These are phyloP conservation scores for Coboldia fuscipes DNA, from an alignment of 1,140 invertebrate genomes.

Conservation along the genomic window DNA sequence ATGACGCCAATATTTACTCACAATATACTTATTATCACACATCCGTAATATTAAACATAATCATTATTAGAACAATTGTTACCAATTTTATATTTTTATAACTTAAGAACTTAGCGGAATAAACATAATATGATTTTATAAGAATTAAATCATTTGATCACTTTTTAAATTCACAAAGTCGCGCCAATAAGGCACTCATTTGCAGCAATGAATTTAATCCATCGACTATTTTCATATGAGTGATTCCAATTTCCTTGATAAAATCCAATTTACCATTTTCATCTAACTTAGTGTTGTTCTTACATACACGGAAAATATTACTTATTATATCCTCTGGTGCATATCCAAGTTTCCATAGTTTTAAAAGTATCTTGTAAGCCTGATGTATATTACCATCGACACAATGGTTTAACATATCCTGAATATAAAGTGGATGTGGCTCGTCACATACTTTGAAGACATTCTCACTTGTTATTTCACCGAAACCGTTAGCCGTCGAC, in stretches of 20 bases:
- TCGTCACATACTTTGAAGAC: slow-evolving; percentile 99
- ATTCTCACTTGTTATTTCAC: slow-evolving; percentile 76
- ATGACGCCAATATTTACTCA: too few species aligned
- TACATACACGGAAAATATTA: slow-evolving; percentile 86
- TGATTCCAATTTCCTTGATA: slow-evolving; percentile 84
- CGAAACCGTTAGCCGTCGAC: slow-evolving; percentile 89
- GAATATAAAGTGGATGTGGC: slow-evolving; percentile 86
- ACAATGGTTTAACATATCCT: slow-evolving; percentile 81
- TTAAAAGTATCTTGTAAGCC: slow-evolving; percentile 70
- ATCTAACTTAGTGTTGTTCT: slow-evolving; percentile 57
- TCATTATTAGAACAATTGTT: too few species aligned
- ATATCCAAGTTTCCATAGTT: slow-evolving; percentile 85
- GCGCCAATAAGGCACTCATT: slow-evolving; percentile 68
- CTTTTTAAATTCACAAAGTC: slow-evolving; percentile 44
- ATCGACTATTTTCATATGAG: slow-evolving; percentile 78
- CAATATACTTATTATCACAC: too few species aligned
- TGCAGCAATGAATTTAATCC: slow-evolving; percentile 76
- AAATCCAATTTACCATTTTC: slow-evolving; percentile 72
- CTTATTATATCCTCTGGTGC: slow-evolving; percentile 89
- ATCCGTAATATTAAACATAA: too few species aligned
- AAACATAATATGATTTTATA: too few species aligned
- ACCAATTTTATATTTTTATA: too few species aligned
- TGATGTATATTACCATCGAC: slow-evolving; percentile 59
- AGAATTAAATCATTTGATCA: too few species aligned
- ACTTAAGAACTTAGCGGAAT: too few species aligned